Conservation (phyloP, 2,797 vertebrate species). For the Pangasius macronema region DNA sequence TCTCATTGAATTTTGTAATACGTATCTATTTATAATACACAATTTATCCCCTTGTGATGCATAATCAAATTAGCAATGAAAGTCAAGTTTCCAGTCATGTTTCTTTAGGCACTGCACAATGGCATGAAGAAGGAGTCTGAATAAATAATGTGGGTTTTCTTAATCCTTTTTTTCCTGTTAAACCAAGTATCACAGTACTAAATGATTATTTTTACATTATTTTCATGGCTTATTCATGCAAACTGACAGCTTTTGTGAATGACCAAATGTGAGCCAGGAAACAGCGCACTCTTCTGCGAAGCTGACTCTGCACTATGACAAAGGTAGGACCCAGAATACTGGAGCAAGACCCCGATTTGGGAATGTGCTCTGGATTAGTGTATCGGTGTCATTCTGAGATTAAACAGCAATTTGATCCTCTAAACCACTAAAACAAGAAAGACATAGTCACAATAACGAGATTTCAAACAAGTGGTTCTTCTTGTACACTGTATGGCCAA, state of each 20-base stretch:
- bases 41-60: not conserved
- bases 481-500: not conserved
- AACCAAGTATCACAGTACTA: not conserved
- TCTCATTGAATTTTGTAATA: not conserved
- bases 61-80: not conserved
- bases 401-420: not conserved
- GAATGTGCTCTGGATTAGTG: constrained; percentile 5
- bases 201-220: not conserved
- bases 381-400: not conserved
- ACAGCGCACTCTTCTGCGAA: not conserved
- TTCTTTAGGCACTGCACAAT: not conserved
- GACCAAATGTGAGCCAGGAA: not conserved
- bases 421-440: not conserved
- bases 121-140: not conserved
- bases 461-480: not conserved
- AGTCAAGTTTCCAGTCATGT: not conserved
- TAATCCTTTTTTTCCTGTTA: not conserved
- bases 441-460: not conserved
- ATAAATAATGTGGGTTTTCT: not conserved
- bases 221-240: not conserved
- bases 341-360: not conserved
- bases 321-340: not conserved
- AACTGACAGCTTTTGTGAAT: not conserved
- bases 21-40: not conserved
- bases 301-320: not conserved